phyloP scores from a whole-genome alignment of 2,797 vertebrate species.

The Chelmon rostratus region DNA sequence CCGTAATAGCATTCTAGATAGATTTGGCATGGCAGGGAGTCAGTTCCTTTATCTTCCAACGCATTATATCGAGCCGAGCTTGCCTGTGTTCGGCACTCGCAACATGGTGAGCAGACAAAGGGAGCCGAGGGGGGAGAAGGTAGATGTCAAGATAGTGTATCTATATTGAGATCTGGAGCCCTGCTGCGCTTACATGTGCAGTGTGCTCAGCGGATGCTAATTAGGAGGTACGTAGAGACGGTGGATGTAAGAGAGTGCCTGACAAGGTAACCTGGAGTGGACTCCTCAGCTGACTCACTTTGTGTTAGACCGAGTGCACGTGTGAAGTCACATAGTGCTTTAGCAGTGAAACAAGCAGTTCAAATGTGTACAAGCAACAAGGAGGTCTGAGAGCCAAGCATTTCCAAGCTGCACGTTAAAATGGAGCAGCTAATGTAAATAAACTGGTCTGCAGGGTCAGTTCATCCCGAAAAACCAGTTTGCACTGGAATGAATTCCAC shows the following conservation, averaged over 20 bases:
- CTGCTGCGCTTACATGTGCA: slow-evolving; percentile 35
- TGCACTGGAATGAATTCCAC: neutral
- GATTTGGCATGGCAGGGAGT: slow-evolving; percentile 80
- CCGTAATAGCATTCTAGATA: slow-evolving; percentile 79
- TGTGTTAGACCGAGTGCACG: slow-evolving; percentile 33
- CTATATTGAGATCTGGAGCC: slow-evolving; percentile 49
- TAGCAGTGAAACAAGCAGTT: slow-evolving; percentile 7
- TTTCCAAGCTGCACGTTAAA: slow-evolving; percentile 10
- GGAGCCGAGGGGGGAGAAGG: slow-evolving; percentile 46
- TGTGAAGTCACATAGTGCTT: slow-evolving; percentile 22
- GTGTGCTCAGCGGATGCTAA: slow-evolving; percentile 48
- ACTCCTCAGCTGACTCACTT: slow-evolving; percentile 58
- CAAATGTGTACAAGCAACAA: slow-evolving; percentile 9
- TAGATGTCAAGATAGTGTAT: slow-evolving; percentile 59
- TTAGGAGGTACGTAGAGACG: slow-evolving; percentile 51
- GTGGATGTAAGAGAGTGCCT: slow-evolving; percentile 47
- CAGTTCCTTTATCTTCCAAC: slow-evolving; percentile 79
- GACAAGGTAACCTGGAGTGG: slow-evolving; percentile 52
- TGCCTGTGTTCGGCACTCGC: slow-evolving; percentile 50
- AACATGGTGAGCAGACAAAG: slow-evolving; percentile 69
- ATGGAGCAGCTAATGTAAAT: neutral
- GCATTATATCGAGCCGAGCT: slow-evolving; percentile 72
- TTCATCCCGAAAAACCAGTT: neutral
- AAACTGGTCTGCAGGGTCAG: neutral
- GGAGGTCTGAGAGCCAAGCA: neutral